These are phyloP conservation scores for Gambelia wislizenii DNA, from an alignment of 2,797 vertebrate species.

Conservation along the genomic window DNA sequence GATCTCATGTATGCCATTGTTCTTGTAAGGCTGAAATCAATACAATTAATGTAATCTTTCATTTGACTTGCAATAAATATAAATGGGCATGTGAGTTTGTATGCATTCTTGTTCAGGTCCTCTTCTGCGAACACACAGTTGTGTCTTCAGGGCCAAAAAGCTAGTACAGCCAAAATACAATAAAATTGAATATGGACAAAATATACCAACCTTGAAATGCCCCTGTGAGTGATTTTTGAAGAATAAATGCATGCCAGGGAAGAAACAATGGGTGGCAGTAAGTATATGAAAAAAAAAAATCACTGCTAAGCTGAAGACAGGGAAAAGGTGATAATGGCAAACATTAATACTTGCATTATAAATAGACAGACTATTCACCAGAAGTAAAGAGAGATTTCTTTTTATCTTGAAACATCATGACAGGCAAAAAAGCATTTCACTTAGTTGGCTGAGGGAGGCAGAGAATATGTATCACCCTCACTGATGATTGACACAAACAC, in stretches of 20 bases:
- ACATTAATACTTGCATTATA: not conserved
- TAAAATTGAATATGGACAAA: slow-evolving; percentile 35
- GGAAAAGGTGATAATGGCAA: not conserved
- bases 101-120: not conserved
- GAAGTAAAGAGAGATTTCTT: slow-evolving; percentile 15
- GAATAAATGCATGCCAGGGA: slow-evolving; percentile 28
- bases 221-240: slow-evolving; percentile 13
- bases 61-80: not conserved
- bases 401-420: slow-evolving; percentile 26
- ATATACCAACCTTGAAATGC: slow-evolving; percentile 29
- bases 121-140: not conserved
- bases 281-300: not conserved
- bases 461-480: not conserved
- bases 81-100: too few relatives aligned
- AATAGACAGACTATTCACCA: not conserved
- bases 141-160: not conserved
- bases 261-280: not conserved
- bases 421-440: slow-evolving; percentile 32
- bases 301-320: not conserved
- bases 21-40: not conserved
- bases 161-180: not conserved
- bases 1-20: too few relatives aligned
- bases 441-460: not conserved
- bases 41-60: not conserved
- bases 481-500: slow-evolving; percentile 26